Base-by-base conservation (phyloP, 2,113 vertebrate genomes). In the Periophthalmodon schlosseri region DNA sequence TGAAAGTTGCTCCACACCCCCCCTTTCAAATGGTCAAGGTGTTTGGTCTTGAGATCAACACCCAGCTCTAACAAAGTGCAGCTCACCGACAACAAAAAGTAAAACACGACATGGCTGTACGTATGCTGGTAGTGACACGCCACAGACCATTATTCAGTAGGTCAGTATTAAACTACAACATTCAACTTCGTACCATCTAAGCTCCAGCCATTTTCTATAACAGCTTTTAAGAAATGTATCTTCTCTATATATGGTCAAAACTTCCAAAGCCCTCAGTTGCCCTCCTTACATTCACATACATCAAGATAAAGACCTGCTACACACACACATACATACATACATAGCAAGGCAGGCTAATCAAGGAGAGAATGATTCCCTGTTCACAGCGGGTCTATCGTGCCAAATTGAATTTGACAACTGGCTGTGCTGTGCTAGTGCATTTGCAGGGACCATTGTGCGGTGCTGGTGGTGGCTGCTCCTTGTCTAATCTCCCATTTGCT, bases 401-500 rank as follows among this genome's bases (percentile, higher is more conserved):
- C 63, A 81, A 89, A 82, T 58, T 78, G 70, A 86, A 86, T 89
- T 87, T 86, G 91, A 91, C 88, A 90, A 90, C 87, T 90, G 90
- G 79, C 78, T 73, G 87, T 20, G 76, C 15, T 10, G 70, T 77
- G 57, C 74, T 34, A 20, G 72, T 68, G 84, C 63, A 68, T 44
- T 44, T 76, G 78, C 76, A 46, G 73, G 79, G 81, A 36, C 77
- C 84, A 84, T 87, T 84, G 89, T 89, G 73, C 71, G 73, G 83
- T 84, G 34, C 75, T 72, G 73, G 81, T 82, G 87, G 86, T 86
- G 86, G 80, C 86, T 75, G 83, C 80, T 75, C 76, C 80, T 89
- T 75, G 33, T 87, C 82, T 91, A 89, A 93, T 93, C 94, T 94
- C 93, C 94, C 94, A 94, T 92, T 92, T 95, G 93, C 93, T 94